These are phyloP conservation scores for Drosophila niveifrons DNA, from an alignment of 2,888 invertebrate genomes.

Conservation along the genomic window DNA sequence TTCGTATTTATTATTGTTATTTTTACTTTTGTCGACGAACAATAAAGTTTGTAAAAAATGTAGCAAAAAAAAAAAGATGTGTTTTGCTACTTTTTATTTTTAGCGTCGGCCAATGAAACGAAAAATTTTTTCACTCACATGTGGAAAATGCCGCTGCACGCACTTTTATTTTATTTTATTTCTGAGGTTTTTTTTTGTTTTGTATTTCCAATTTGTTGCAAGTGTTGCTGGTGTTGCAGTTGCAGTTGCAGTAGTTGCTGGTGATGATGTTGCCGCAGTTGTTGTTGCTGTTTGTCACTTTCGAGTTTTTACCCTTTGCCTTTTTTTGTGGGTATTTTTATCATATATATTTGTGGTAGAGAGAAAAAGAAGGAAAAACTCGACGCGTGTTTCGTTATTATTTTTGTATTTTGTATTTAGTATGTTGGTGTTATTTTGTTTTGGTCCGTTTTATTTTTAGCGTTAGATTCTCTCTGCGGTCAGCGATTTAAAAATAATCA, in stretches of 20 bases:
- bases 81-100: constrained; percentile 52
- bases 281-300: constrained; percentile 67
- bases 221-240: constrained; percentile 37
- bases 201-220: neutral
- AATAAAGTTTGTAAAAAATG: constrained; percentile 32
- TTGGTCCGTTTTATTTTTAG: constrained; percentile 74
- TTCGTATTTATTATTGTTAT: neutral
- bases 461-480: constrained; percentile 68
- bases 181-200: constrained; percentile 1
- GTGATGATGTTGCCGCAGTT: constrained; percentile 41
- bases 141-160: constrained; percentile 66
- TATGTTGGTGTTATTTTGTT: constrained; percentile 34
- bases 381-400: constrained; percentile 51
- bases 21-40: constrained; percentile 5
- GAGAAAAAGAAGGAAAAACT: constrained; percentile 44
- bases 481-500: constrained; percentile 78
- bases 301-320: constrained; percentile 74
- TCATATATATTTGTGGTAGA: constrained; percentile 15
- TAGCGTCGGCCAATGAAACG: constrained; percentile 51
- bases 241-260: constrained; percentile 39
- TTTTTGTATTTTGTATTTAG: constrained; percentile 45
- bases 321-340: constrained; percentile 65
- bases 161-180: constrained; percentile 39
- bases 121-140: constrained; percentile 61
- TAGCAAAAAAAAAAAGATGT: constrained; percentile 39